These are phyloP conservation scores for Pollachius pollachius DNA, from an alignment of 2,113 vertebrate species.

Conservation along the genomic window DNA sequence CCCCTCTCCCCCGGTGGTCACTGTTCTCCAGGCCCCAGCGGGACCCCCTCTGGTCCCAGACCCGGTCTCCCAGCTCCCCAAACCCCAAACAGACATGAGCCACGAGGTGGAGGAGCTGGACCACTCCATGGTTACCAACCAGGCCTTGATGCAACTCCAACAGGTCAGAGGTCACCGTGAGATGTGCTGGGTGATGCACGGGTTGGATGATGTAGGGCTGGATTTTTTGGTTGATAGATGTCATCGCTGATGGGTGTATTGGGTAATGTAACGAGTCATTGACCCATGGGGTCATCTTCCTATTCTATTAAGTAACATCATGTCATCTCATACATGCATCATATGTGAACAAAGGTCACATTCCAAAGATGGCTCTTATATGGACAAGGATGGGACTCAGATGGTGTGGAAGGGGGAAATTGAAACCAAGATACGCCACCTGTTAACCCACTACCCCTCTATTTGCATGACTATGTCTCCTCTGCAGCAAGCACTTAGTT, in stretches of 20 bases:
- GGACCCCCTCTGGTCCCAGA: slow-evolving; percentile 41
- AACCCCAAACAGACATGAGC: slow-evolving; percentile 54
- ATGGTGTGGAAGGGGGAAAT: background rate
- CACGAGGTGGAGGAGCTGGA: slow-evolving; percentile 55
- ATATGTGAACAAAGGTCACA: background rate
- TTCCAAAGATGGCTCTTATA: background rate
- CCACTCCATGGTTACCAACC: slow-evolving; percentile 53
- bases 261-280: no score
- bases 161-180: slow-evolving; percentile 53
- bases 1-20: slow-evolving; percentile 55
- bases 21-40: slow-evolving; percentile 55
- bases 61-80: slow-evolving; percentile 44
- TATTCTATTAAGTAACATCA: no score
- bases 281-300: no score
- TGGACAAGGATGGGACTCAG: background rate
- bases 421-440: no score
- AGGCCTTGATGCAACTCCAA: slow-evolving; percentile 67
- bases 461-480: background rate
- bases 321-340: no score
- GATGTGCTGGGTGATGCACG: background rate
- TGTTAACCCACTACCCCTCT: background rate
- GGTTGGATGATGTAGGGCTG: no score
- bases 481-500: slow-evolving; percentile 62
- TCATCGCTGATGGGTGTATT: no score
- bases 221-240: no score